Evolutionary conservation across 2,113 vertebrate species (phyloP).

Genomic region (Asarcornis scutulata): DNA sequence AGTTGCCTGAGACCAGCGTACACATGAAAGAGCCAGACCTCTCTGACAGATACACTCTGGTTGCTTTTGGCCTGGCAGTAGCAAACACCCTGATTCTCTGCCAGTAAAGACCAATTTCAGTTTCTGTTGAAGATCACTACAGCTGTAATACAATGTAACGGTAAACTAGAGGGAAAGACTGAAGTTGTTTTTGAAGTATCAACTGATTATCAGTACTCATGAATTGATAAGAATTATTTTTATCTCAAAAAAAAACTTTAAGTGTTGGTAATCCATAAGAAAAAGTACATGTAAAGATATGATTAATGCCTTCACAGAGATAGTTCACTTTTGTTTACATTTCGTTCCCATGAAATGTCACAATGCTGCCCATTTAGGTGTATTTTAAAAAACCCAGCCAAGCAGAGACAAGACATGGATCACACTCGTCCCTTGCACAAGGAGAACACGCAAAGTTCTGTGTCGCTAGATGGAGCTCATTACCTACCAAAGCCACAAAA

Average conservation of each 20-base stretch:
- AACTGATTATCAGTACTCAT: neutral
- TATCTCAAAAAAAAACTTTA: no score
- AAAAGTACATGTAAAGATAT: neutral
- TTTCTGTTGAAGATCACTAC: neutral
- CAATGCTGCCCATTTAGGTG: neutral
- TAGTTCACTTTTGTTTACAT: neutral
- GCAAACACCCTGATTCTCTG: neutral
- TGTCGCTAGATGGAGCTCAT: slow-evolving; percentile 67
- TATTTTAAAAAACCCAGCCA: neutral
- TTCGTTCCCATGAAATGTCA: neutral
- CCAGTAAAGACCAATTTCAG: neutral
- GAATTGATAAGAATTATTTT: neutral
- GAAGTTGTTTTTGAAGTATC: neutral
- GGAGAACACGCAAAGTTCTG: rapidly evolving
- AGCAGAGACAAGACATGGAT: neutral
- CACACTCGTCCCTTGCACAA: rapidly evolving
- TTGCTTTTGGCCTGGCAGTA: neutral
- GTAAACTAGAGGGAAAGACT: neutral
- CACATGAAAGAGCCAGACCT: neutral
- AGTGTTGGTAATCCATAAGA: neutral
- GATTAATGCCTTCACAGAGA: neutral
- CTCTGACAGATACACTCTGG: neutral
- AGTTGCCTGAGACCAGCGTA: neutral
- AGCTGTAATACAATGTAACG: rapidly evolving
- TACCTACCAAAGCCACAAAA: neutral